Base-by-base conservation (phyloP, 1,140 invertebrate genomes). In the Hyles euphorbiae region DNA sequence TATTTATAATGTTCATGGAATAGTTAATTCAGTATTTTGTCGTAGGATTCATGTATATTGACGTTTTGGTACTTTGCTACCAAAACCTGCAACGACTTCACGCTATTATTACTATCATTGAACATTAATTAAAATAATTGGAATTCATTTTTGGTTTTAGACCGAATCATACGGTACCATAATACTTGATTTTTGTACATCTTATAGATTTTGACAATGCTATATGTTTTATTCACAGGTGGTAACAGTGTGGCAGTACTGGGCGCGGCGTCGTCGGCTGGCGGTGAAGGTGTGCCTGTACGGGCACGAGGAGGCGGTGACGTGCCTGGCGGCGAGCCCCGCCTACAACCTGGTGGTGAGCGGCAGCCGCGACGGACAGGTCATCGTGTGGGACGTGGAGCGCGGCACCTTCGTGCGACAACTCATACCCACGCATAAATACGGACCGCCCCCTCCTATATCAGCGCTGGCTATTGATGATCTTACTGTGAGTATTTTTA, bases 381-480 rank as follows among this genome's bases (percentile, higher is more conserved):
- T 96, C 53, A 98, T 99, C 66, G 93, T 99, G 57, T 99, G 98
- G 98, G 98, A 99, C 86, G 92, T 99, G 68, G 97, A 97, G 43
- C 90, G 96, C 10, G 94, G 98, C 56, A 91, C 94, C 40, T 99
- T 98, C 84, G 97, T 99, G 7, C 90, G 98, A 5, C 98, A 99
- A 86, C 89, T 99, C 34, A 87, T 70, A 56, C 74, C 82, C 22
- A 67, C 74, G 12, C 58, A 68, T 5, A 33, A 53, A 92, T 12
- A 93, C 93, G 32, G 91, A 90, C 75, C 93, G 92, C 22, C 96
- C 94, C 79, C 81, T 34, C 96, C 98, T 1, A 95, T 99, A 5
- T 96, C 98, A 40, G 98, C 98, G n/a, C 94, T 99, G 10, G 95
- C 96, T 44, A 96, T 99, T 53, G 99, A 99, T 89, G 98, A 99